Evolutionary conservation across 2,113 vertebrate genomes (phyloP).

Genomic region (Promerops cafer): DNA sequence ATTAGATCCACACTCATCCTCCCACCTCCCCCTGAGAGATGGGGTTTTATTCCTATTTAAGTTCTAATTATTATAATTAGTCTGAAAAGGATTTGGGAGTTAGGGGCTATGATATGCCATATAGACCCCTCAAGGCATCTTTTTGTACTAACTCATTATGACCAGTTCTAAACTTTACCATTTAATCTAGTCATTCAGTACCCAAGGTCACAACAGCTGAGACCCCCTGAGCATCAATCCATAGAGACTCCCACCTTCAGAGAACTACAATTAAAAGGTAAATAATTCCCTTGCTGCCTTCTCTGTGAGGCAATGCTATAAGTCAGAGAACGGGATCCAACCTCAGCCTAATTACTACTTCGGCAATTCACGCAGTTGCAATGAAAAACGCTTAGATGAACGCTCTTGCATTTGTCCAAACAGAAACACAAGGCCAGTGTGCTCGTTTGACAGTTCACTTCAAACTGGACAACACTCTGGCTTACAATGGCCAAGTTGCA

Average conservation of each 20-base stretch:
- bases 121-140: constrained; percentile 37
- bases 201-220: constrained; percentile 35
- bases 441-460: neutral
- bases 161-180: constrained; percentile 47
- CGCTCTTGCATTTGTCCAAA: neutral
- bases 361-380: neutral
- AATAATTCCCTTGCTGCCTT: constrained; percentile 63
- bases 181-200: constrained; percentile 30
- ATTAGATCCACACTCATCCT: constrained; percentile 55
- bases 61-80: constrained; percentile 56
- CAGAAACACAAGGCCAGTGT: neutral
- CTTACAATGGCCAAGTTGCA: neutral
- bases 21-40: constrained; percentile 38
- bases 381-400: neutral
- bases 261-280: constrained; percentile 72
- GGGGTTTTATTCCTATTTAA: constrained; percentile 56
- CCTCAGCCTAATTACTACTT: constrained; percentile 57
- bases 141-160: constrained; percentile 35
- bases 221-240: constrained; percentile 52
- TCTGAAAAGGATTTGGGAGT: constrained; percentile 64
- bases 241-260: constrained; percentile 47
- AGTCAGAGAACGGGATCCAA: constrained; percentile 35
- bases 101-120: constrained; percentile 52
- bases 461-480: neutral
- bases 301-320: constrained; percentile 47